Evolutionary conservation across 1,140 invertebrate genomes (phyloP).

Genomic region (Neodiprion lecontei): DNA sequence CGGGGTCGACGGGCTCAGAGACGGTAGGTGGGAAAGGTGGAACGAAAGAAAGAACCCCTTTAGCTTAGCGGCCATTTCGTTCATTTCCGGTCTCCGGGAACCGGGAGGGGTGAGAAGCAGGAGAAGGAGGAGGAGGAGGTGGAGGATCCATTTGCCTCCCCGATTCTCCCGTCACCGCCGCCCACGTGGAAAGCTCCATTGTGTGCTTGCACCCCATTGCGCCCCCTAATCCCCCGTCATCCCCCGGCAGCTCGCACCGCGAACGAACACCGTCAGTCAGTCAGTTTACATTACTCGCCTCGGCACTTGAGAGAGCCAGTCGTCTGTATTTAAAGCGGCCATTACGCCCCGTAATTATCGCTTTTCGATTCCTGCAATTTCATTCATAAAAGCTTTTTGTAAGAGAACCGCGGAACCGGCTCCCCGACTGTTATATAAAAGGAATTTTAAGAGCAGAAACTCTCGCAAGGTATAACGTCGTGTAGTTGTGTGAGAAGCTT

Average conservation of each 20-base stretch:
- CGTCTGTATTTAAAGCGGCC: neutral
- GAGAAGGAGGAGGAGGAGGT: too few species aligned
- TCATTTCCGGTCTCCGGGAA: slow-evolving; percentile 56
- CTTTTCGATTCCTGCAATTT: neutral
- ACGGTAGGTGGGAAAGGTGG: slow-evolving; percentile 39
- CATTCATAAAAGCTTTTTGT: neutral
- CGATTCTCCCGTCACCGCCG: slow-evolving; percentile 19
- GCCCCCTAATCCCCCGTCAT: neutral
- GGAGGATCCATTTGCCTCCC: slow-evolving; percentile 53
- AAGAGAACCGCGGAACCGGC: neutral
- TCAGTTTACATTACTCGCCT: slow-evolving; percentile 2
- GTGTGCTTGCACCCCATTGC: neutral
- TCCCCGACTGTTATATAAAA: neutral
- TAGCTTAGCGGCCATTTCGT: slow-evolving; percentile 60
- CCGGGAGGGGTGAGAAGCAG: slow-evolving; percentile 29
- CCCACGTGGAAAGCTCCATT: slow-evolving; percentile 23
- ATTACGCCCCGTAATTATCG: slow-evolving; percentile 2
- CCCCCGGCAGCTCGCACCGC: too few species aligned
- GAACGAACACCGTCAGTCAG: neutral
- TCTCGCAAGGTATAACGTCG: too few species aligned
- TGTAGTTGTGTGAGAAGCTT: too few species aligned
- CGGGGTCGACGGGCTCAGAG: slow-evolving; percentile 23
- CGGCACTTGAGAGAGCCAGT: neutral
- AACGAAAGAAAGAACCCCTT: slow-evolving; percentile 47
- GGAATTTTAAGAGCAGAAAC: neutral